Conservation (phyloP, 2,797 vertebrate genomes). For the Bovichtus variegatus region DNA sequence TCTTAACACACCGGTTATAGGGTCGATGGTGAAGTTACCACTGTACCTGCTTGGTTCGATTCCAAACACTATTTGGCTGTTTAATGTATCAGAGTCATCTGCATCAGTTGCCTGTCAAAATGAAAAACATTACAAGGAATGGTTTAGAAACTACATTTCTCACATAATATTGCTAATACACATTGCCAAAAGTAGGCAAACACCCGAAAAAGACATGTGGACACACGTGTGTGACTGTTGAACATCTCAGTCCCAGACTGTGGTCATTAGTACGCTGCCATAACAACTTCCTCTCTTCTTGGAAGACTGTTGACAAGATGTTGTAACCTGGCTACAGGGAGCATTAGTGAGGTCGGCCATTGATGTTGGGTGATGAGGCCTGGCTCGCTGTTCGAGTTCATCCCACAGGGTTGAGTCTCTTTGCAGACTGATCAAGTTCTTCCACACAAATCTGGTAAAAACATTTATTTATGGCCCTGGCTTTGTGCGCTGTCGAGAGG, state of each 20-base stretch:
- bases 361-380: background rate
- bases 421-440: background rate
- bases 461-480: background rate
- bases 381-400: background rate
- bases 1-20: constrained; percentile 76
- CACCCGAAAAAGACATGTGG: background rate
- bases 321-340: background rate
- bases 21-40: constrained; percentile 87
- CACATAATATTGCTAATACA: background rate
- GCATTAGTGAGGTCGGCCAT: background rate
- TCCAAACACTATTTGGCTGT: constrained; percentile 86
- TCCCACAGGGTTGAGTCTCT: background rate
- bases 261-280: background rate
- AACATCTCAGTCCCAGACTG: background rate
- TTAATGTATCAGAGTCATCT: constrained; percentile 84
- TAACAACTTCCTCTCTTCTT: background rate
- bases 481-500: background rate
- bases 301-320: background rate
- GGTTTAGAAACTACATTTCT: background rate
- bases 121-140: constrained; percentile 17
- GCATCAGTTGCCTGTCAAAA: constrained; percentile 88
- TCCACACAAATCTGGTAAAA: background rate
- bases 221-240: background rate
- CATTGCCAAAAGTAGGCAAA: background rate
- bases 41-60: constrained; percentile 85